Evolutionary conservation across 2,888 invertebrate species (phyloP), one percentile per base, ranked within the genome.

Genomic region (Lasioglossum leucozonium): DNA sequence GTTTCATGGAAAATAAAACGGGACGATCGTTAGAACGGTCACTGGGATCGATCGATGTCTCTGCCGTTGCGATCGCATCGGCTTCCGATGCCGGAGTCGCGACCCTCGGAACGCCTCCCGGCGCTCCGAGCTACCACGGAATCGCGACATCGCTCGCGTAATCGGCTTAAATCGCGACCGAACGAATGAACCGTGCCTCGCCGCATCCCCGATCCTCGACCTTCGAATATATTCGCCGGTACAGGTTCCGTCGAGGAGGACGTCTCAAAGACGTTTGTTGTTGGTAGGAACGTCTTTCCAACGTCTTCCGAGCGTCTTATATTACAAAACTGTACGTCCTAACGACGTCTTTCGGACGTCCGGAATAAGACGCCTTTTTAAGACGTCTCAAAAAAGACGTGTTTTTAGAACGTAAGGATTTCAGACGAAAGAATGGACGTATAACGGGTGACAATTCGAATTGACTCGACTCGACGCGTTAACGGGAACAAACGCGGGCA

Each of bases 161-260:
- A 87, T 81, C 76, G 72, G 67, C 67, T 84, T 78, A 81, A 88
- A 88, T 88, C 81, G 81, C 77, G 11, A 62, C 40, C 40, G 72
- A 74, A 51, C 71, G 73, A 44, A 44, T 67, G 51, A 81, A 72
- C 51, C 80, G 42, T 47, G 13, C 16, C 55, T 37, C 4, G 37
- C 10, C 58, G 74, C n/a, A 10, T 5, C 34, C n/a, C 13, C 8
- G 51, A 22, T 3, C 51, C 22, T 22, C 51, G 51, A 26, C 58
- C n/a, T 58, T 58, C 58, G 58, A 58, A 11, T 13, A 26, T 26
- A 11, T 26, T 26, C n/a, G 58, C 11, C 26, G 58, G 58, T 58
- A 26, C 58, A 22, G 58, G n/a, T n/a, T n/a, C n/a, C 4, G 11
- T 6, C 11, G 55, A 34, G 37, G 40, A 75, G 75, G n/a, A n/a